Evolutionary conservation across 2,888 invertebrate genomes (phyloP).

Genomic region (Heliconius ismenius): DNA sequence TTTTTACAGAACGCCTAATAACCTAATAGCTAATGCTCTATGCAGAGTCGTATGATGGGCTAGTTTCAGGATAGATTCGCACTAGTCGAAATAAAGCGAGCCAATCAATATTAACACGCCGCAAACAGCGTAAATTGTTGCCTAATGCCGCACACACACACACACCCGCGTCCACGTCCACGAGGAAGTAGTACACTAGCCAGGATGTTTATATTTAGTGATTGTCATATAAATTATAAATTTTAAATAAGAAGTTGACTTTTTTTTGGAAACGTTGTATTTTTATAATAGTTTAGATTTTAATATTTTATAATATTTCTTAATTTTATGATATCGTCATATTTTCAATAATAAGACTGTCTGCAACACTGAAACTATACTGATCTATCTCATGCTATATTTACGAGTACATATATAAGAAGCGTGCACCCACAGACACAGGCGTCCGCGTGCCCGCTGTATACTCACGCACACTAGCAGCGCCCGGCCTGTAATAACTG

Average conservation of each 20-base stretch:
- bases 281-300: background rate
- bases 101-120: conserved; percentile 83
- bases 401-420: conserved; percentile 62
- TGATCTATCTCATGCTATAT: conserved; percentile 68
- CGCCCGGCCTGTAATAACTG: conserved; percentile 81
- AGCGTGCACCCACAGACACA: conserved; percentile 59
- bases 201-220: conserved; percentile 58
- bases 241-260: background rate
- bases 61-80: conserved; percentile 75
- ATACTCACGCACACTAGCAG: conserved; percentile 64
- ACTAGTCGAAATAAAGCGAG: conserved; percentile 81
- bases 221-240: background rate
- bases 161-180: conserved; percentile 58
- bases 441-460: conserved; percentile 47
- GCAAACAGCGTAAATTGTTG: conserved; percentile 83
- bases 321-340: background rate
- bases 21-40: background rate
- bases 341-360: background rate
- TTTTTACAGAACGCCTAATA: background rate
- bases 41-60: conserved; percentile 50
- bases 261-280: background rate
- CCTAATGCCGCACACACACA: conserved; percentile 79
- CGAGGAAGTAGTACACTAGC: conserved; percentile 59
- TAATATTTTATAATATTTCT: background rate
- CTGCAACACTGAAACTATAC: conserved; percentile 46